Percentiles rank a stretch among this genome's conserved stretches.
phyloP scores from a whole-genome alignment of 2,888 invertebrate genomes.

The Oxyteleia sp. region DNA sequence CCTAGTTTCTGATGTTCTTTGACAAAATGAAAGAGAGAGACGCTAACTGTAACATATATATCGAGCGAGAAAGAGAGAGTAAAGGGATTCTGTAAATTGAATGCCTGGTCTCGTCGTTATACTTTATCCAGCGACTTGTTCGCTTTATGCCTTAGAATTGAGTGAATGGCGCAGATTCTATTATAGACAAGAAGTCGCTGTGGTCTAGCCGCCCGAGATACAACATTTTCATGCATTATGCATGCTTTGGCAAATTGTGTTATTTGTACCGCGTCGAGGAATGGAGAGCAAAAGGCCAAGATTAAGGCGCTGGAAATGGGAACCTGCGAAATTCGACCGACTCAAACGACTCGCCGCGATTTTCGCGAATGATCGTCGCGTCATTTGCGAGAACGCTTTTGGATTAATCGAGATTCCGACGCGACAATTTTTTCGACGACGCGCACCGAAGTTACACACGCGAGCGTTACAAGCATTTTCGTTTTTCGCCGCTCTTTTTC shows the following conservation, averaged over 20 bases:
- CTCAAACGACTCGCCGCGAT: conserved; percentile 34
- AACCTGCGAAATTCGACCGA: conserved; percentile 50
- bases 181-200: conserved; percentile 85
- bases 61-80: too few relatives aligned
- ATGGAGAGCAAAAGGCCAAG: conserved; percentile 69
- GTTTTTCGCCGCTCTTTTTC: too few relatives aligned
- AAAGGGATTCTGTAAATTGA: conserved; percentile 84
- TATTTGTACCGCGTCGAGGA: conserved; percentile 79
- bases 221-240: conserved; percentile 85
- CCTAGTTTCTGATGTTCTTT: conserved; percentile 64
- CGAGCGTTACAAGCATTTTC: too few relatives aligned
- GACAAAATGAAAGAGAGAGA: conserved; percentile 63
- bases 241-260: conserved; percentile 85
- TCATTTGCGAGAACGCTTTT: conserved; percentile 47
- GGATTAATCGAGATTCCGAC: conserved; percentile 27
- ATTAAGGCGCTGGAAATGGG: conserved; percentile 59
- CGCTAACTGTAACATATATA: conserved; percentile 16
- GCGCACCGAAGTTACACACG: too few relatives aligned
- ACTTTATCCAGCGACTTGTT: conserved; percentile 82
- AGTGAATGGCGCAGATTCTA: conserved; percentile 85
- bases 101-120: conserved; percentile 85
- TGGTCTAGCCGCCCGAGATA: conserved; percentile 81
- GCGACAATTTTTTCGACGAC: too few relatives aligned
- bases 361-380: conserved; percentile 60
- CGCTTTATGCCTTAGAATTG: conserved; percentile 83